Percentiles rank a stretch among this genome's conserved stretches.
These are phyloP conservation scores for Dichetophora obliterata DNA, from an alignment of 2,888 invertebrate species.

Conservation along the genomic window DNA sequence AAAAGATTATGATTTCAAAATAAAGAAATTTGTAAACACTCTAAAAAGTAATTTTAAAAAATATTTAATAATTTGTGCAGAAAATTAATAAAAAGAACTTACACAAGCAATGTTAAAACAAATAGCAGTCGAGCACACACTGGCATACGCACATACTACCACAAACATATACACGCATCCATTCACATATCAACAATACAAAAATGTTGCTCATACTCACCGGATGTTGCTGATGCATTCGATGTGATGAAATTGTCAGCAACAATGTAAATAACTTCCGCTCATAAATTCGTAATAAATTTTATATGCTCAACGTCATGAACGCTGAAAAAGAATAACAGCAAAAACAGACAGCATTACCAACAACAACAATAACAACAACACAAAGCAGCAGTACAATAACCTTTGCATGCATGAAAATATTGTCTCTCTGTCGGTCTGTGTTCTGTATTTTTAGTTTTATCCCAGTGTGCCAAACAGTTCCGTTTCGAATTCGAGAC, in stretches of 20 bases:
- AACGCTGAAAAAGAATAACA: not conserved
- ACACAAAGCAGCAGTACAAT: not conserved
- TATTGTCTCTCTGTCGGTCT: slow-evolving; percentile 17
- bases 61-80: too few species aligned
- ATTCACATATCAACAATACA: not conserved
- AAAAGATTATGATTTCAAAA: too few species aligned
- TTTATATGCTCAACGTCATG: slow-evolving; percentile 19
- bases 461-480: too few species aligned
- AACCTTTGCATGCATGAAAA: slow-evolving; percentile 3
- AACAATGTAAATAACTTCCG: slow-evolving; percentile 47
- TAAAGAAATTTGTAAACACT: too few species aligned
- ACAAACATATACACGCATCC: too few species aligned
- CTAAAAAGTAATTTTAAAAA: too few species aligned
- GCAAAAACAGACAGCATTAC: not conserved
- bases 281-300: slow-evolving; percentile 48
- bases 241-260: slow-evolving; percentile 22
- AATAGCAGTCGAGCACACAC: too few species aligned
- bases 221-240: slow-evolving; percentile 14
- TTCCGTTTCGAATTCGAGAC: too few species aligned
- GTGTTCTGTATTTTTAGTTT: not conserved
- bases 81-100: too few species aligned
- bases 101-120: too few species aligned
- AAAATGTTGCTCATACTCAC: not conserved
- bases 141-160: not conserved
- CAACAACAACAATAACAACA: slow-evolving; percentile 20